A percentile compares a stretch with the other conserved stretches of the same genome.
Conservation (phyloP, 2,113 vertebrate species). For the Tamias sibiricus region DNA sequence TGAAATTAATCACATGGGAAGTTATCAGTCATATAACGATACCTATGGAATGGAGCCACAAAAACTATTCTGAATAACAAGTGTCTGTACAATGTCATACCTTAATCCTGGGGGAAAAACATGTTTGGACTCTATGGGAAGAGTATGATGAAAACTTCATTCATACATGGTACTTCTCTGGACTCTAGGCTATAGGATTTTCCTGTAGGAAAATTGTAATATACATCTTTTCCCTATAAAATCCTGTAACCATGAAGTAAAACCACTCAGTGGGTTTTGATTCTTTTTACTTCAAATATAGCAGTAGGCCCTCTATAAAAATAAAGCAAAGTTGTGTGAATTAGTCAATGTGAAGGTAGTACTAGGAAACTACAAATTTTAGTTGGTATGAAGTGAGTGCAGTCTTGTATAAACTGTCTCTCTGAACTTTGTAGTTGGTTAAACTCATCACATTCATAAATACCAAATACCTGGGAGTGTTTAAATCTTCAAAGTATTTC, state of each 20-base stretch:
- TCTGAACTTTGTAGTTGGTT: neutral
- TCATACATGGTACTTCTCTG: neutral
- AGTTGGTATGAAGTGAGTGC: neutral
- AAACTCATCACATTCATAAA: neutral
- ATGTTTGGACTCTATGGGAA: neutral
- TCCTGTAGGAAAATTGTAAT: neutral
- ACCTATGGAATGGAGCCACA: neutral
- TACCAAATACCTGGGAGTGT: neutral
- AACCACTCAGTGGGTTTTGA: neutral
- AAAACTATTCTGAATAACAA: neutral
- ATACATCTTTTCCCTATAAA: neutral
- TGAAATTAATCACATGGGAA: neutral
- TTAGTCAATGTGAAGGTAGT: neutral
- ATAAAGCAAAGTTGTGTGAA: neutral
- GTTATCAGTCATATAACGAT: neutral
- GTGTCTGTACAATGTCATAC: neutral
- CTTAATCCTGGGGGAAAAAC: neutral
- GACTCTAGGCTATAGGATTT: neutral
- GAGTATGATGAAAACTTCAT: neutral
- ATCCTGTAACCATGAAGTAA: neutral
- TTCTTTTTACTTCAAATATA: neutral
- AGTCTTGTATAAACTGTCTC: neutral
- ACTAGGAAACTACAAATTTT: neutral
- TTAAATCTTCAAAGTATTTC: neutral
- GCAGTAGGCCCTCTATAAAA: too few relatives aligned